Percentiles rank a stretch among this genome's conserved stretches.
Conservation (phyloP, 2,888 invertebrate genomes). For the Salticus scenicus region DNA sequence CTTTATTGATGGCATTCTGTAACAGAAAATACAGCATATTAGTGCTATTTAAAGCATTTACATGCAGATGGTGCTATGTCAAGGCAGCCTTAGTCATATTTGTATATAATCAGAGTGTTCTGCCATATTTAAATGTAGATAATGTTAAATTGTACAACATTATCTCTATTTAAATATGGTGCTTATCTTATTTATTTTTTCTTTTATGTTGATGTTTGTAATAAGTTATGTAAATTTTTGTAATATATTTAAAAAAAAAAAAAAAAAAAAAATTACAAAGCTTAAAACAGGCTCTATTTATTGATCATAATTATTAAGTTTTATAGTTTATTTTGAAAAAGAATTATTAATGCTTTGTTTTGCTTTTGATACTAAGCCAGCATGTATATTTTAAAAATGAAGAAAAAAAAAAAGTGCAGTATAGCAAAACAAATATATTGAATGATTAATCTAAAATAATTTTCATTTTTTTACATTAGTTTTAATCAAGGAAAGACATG, state of each 20-base stretch:
- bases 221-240: constrained; percentile 19
- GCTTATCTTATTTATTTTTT: constrained; percentile 43
- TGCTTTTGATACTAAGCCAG: neutral
- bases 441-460: too few relatives aligned
- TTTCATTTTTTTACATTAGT: too few relatives aligned
- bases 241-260: neutral
- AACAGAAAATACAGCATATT: neutral
- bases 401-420: too few relatives aligned
- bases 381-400: too few relatives aligned
- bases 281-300: too few relatives aligned
- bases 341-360: neutral
- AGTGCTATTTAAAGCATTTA: constrained; percentile 20
- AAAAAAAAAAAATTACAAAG: too few relatives aligned
- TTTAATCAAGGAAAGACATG: too few relatives aligned
- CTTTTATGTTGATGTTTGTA: constrained; percentile 22
- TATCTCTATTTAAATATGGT: constrained; percentile 6
- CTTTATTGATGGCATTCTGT: too few relatives aligned
- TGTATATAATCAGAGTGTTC: constrained; percentile 37
- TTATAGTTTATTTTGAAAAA: neutral
- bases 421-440: too few relatives aligned
- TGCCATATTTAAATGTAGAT: constrained; percentile 10
- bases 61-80: constrained; percentile 43
- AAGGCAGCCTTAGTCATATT: constrained; percentile 51
- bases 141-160: neutral
- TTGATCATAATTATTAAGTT: too few relatives aligned